Evolutionary conservation across 92 coral and sea anemone genomes (phyloP).

Genomic region (Parazoanthus swiftii): DNA sequence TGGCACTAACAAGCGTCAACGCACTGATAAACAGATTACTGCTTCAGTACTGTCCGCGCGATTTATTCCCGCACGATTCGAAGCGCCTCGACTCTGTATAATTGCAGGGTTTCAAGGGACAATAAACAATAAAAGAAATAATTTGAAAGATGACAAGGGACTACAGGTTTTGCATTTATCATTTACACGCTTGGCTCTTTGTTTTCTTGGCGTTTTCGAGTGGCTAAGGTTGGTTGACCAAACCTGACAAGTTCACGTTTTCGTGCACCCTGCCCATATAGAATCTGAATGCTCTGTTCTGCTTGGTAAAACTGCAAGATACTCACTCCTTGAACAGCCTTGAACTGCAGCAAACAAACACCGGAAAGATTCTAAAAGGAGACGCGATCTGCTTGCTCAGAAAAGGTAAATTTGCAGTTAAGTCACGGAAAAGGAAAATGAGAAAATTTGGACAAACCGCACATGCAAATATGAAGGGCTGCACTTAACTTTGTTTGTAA

Average conservation of each 20-base stretch:
- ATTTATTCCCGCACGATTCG: not conserved
- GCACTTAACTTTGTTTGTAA: constrained; percentile 4
- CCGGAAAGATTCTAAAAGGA: not conserved
- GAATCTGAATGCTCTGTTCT: not conserved
- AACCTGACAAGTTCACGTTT: constrained; percentile 27
- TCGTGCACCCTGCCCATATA: constrained; percentile 42
- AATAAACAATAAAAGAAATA: constrained; percentile 11
- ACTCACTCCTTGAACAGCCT: not conserved
- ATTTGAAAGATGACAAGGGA: constrained; percentile 29
- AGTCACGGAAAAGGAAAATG: constrained; percentile 7
- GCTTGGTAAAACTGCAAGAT: constrained; percentile 12
- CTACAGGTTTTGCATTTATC: constrained; percentile 11
- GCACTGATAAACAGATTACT: constrained; percentile 18
- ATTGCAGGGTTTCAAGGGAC: constrained; percentile 28
- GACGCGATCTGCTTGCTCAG: not conserved
- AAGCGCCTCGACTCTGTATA: not conserved
- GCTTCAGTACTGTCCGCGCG: not conserved
- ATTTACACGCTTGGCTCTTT: constrained; percentile 12
- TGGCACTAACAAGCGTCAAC: constrained; percentile 1
- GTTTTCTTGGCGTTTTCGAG: constrained; percentile 31
- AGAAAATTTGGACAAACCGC: not conserved
- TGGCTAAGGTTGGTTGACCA: constrained; percentile 18
- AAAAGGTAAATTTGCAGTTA: constrained; percentile 17
- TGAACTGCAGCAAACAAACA: constrained; percentile 22
- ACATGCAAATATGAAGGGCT: constrained; percentile 10